Evolutionary conservation across 1,140 invertebrate genomes (phyloP), one percentile per base, ranked within the genome.

Genomic region (Drosophila dunni): DNA sequence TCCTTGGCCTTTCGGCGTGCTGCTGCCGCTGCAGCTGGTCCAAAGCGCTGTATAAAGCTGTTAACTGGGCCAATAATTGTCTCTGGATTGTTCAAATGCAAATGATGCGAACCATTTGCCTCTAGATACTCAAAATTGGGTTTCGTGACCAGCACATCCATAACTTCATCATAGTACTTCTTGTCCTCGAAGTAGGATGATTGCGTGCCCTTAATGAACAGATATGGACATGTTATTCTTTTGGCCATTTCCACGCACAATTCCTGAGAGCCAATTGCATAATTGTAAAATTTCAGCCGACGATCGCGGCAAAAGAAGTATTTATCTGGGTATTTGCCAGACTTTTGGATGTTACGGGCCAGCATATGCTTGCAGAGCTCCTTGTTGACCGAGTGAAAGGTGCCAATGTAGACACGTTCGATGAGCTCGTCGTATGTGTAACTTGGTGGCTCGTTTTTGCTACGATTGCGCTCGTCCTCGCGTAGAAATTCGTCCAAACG

Each of bases 41-140:
- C 91, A 68, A 86, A 91, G 20, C 81, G 77, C 74, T 93, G 70
- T 79, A 95, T 92, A 92, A 96, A 96, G n/a, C 93, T 90, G 64
- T 93, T 93, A 48, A 96, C 93, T 50, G 93, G 80, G 9, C 92
- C 92, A 17, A 94, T 94, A 62, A 96, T 91, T 60, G 79, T 77
- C 81, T 95, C 93, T 4, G 96, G 94, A 80, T 95, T 93, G 66
- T 95, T 96, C 68, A 97, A 93, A 90, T 97, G 96, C 56, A 96
- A 91, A 92, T 97, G 96, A 93, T 97, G 96, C 13, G 94, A 95
- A 20, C 96, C 96, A 62, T 94, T 93, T 5, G 96, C 89, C 70
- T 94, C 93, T 20, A 94, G 92, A 75, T 94, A 94, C 83, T 94
- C 93, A 82, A 95, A 96, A 50, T 94, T 93, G 1, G 92, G 79